phyloP scores from a whole-genome alignment of 2,113 vertebrate species.

The Thalassarche chlororhynchos region DNA sequence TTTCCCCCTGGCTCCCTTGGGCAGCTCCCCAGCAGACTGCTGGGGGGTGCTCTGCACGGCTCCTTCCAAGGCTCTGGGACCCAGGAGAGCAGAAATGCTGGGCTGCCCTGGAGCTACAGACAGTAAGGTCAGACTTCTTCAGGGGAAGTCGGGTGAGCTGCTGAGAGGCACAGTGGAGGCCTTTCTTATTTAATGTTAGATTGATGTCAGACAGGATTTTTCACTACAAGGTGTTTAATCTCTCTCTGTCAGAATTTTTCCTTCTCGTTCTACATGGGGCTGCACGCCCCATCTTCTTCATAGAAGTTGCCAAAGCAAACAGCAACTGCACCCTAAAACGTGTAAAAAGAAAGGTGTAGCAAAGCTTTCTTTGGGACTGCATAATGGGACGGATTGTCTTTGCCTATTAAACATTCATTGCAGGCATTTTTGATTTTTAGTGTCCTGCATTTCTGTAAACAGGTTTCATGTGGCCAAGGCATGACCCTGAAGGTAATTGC shows the following conservation, averaged over 20 bases:
- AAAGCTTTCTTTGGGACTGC: conserved; percentile 19
- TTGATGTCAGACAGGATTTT: neutral
- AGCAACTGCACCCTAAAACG: neutral
- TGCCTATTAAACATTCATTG: conserved; percentile 17
- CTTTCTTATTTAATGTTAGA: neutral
- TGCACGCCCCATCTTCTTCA: neutral
- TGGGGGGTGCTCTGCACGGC: neutral
- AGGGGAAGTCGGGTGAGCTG: neutral
- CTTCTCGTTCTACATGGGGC: neutral
- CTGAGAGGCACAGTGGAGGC: neutral
- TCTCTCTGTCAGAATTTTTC: neutral
- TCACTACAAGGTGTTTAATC: neutral
- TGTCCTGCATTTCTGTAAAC: conserved; percentile 37
- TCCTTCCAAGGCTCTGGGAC: neutral
- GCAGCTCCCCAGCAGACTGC: neutral
- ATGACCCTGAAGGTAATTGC: conserved; percentile 26
- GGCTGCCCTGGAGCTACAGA: neutral
- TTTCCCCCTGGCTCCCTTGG: neutral
- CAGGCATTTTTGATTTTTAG: conserved; percentile 55
- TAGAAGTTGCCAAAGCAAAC: conserved; percentile 16
- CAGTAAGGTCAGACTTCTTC: neutral
- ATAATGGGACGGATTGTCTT: conserved; percentile 20
- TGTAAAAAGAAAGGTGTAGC: neutral
- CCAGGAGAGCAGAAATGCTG: neutral
- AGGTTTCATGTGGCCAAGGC: conserved; percentile 36